These are phyloP conservation scores for Incurvaria masculella DNA, from an alignment of 2,888 invertebrate genomes.

Conservation along the genomic window DNA sequence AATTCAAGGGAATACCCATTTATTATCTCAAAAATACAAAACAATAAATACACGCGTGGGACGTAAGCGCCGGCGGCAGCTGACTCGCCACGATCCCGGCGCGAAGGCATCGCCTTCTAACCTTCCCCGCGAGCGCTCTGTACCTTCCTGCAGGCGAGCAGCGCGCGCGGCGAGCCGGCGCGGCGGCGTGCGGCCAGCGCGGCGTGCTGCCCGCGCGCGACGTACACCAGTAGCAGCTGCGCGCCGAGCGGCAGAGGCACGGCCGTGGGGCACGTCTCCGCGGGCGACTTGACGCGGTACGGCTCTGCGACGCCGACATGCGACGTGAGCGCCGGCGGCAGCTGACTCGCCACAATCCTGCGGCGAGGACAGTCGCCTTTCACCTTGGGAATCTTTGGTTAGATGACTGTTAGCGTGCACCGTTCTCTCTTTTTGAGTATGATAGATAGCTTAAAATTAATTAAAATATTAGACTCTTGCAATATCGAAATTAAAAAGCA, in stretches of 20 bases:
- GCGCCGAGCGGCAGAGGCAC: conserved; percentile 79
- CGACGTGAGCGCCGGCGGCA: conserved; percentile 72
- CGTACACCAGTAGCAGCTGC: conserved; percentile 74
- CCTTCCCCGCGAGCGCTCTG: conserved; percentile 43
- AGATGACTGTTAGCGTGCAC: no score
- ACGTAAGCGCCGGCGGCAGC: no score
- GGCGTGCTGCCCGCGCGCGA: conserved; percentile 61
- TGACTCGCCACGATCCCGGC: conserved; percentile 10
- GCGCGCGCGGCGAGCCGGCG: conserved; percentile 41
- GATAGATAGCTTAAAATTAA: no score
- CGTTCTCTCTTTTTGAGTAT: no score
- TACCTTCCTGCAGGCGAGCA: conserved; percentile 21
- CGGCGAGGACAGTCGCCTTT: conserved; percentile 23
- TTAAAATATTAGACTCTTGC: no score
- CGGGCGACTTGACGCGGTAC: conserved; percentile 78
- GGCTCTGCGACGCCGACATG: conserved; percentile 80
- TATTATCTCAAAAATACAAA: no score
- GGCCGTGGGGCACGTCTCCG: conserved; percentile 61
- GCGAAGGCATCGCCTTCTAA: conserved; percentile 22
- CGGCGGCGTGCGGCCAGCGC: conserved; percentile 28
- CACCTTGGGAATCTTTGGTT: no score
- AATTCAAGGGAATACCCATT: no score
- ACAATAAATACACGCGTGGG: no score
- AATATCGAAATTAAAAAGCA: no score
- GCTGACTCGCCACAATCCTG: conserved; percentile 79